Base-by-base conservation (phyloP, 2,888 invertebrate genomes). In the Ophioninae sp. region DNA sequence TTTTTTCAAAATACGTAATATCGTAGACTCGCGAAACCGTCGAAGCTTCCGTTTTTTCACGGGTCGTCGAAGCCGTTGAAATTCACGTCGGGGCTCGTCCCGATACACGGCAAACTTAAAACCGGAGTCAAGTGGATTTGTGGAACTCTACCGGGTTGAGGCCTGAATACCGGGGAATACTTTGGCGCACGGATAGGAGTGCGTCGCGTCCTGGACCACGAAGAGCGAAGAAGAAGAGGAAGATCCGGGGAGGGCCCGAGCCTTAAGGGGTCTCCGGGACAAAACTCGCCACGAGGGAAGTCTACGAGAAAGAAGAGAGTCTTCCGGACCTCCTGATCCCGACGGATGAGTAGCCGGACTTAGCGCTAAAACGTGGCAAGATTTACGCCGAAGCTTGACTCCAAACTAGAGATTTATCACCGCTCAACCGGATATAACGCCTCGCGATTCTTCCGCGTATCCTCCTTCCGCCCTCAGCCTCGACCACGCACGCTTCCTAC, bases 311-410 rank as follows among this genome's bases (percentile, higher is more conserved):
- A 82, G 17, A 50, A 88, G 69, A 79, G 72, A 64, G 64, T 59
- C 76, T 89, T 88, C 90, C 89, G 88, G 88, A 89, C 89, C 84
- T 88, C 89, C 84, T 91, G 91, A 91, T 92, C 91, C 91, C 88
- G 87, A 86, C 86, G 90, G 89, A 91, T 92, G 91, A 93, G 90
- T 90, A 89, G 86, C 89, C 87, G 91, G 92, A 92, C 92, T 93
- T 93, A 93, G 90, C 89, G 92, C 91, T 91, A 91, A 92, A 92
- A 93, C 93, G 93, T 93, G 93, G 91, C 87, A 88, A 93, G 93
- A 93, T 93, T 93, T 93, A 92, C 91, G 89, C 88, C 88, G 89
- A 89, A 92, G 91, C 91, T 92, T 92, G 90, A 91, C 91, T 91
- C 91, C 88, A 85, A 89, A 87, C 89, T 89, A 88, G 88, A 90